phyloP scores from a whole-genome alignment of 2,797 vertebrate species.

The Microctenopoma lineatum region DNA sequence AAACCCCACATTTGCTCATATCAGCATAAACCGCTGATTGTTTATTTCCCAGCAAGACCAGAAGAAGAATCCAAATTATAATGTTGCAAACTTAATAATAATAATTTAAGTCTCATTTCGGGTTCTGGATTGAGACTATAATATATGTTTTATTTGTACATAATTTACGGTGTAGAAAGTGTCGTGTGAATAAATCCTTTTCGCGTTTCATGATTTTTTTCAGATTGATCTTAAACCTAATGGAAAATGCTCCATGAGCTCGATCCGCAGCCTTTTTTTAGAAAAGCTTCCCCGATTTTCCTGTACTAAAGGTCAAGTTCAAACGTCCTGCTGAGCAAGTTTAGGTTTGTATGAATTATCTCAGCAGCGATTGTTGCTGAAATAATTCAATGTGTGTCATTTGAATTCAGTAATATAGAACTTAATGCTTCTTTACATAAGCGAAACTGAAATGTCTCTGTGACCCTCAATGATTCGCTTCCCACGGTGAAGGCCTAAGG shows the following conservation, averaged over 20 bases:
- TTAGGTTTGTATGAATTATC: conserved; percentile 11
- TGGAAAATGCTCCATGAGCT: neutral
- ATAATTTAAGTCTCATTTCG: neutral
- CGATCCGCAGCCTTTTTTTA: neutral
- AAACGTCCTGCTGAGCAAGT: neutral
- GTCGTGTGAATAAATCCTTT: neutral
- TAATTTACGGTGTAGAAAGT: neutral
- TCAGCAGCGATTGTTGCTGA: neutral
- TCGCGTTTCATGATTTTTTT: neutral
- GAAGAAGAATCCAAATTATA: neutral
- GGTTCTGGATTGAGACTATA: neutral
- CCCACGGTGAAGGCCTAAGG: neutral
- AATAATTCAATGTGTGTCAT: neutral
- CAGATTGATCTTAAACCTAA: neutral
- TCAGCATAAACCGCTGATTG: neutral
- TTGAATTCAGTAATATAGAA: neutral
- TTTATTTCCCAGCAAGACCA: neutral
- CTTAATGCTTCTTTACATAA: neutral
- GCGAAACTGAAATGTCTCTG: neutral
- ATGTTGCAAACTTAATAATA: no score
- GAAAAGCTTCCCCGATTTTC: neutral
- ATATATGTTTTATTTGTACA: neutral
- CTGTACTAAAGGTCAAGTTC: neutral
- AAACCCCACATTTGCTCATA: neutral
- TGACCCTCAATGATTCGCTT: neutral